These are phyloP conservation scores for Podargus strigoides DNA, from an alignment of 2,797 vertebrate genomes.

Conservation along the genomic window DNA sequence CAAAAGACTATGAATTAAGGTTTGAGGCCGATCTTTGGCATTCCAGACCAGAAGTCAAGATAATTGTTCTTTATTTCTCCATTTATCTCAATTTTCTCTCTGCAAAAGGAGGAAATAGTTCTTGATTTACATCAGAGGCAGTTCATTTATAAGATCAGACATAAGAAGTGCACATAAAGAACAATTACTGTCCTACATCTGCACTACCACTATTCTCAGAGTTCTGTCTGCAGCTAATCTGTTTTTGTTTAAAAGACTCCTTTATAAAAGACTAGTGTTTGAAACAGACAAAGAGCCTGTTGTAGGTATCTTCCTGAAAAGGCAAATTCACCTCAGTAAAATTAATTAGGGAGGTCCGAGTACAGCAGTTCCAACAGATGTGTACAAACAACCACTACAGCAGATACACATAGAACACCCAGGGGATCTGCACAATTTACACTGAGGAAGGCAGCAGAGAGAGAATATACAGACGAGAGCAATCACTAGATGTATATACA, in stretches of 20 bases:
- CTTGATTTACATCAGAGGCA: neutral
- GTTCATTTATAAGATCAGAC: neutral
- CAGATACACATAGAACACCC: neutral
- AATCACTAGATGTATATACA: neutral
- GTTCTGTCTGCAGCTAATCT: neutral
- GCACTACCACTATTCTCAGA: neutral
- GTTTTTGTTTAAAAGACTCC: neutral
- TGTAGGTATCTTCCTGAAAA: neutral
- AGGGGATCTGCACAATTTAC: neutral
- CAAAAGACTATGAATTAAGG: neutral
- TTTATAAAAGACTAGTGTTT: neutral
- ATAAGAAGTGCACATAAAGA: neutral
- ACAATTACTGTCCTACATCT: neutral
- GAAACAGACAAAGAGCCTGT: neutral
- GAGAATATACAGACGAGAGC: neutral
- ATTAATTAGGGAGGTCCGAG: neutral
- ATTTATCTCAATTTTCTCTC: constrained; percentile 8
- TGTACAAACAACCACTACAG: neutral
- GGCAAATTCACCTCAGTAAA: neutral
- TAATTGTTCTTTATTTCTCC: constrained; percentile 19
- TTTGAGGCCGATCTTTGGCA: neutral
- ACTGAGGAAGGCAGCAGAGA: neutral
- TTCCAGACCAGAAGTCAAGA: constrained; percentile 8
- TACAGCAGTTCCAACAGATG: neutral
- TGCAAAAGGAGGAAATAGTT: neutral